Evolutionary conservation across 2,113 vertebrate genomes (phyloP), one percentile per base, ranked within the genome.

Genomic region (Steatornis caripensis): DNA sequence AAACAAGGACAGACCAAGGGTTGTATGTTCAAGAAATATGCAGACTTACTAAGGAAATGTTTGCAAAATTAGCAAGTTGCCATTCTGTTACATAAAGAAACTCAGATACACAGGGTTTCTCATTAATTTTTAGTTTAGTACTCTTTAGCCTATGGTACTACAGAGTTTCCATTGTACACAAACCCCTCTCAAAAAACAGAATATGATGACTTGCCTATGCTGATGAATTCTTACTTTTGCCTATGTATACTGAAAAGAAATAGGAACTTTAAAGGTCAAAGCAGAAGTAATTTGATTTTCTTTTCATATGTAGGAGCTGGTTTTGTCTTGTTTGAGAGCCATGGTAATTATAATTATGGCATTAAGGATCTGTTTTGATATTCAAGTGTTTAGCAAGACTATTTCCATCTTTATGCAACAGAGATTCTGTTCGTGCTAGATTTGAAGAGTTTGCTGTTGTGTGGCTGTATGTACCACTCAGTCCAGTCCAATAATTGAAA

Each of bases 211-310:
- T 84, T 83, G 58, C 20, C 58, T 84, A 16, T 34, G 17, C 18
- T 46, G 49, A 62, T 49, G 37, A 82, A 95, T 79, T 61, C 53
- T 61, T 89, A 53, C n/a, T 71, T 78, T 89, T 48, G 78, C 85
- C 75, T 76, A 32, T 68, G 74, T 91, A 62, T 54, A 66, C 15
- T 74, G 49, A 86, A 87, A 95, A n/a, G 87, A 87, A 96, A 83
- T 4, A 58, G 54, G 46, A 93, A 85, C 79, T 88, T 41, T 49
- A 85, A 93, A 96, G 78, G 87, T 93, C 87, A 91, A 90, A 80
- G 32, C 2, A 11, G 92, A 96, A 94, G 60, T 32, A 70, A 90
- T 84, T 77, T 82, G 8, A 69, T 95, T 90, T 94, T 85, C 54
- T 90, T 77, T 90, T 81, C 76, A 18, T 62, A 69, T 37, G 36